These are phyloP conservation scores for Azorinus chamasolen DNA, from an alignment of 2,888 invertebrate genomes.

Conservation along the genomic window DNA sequence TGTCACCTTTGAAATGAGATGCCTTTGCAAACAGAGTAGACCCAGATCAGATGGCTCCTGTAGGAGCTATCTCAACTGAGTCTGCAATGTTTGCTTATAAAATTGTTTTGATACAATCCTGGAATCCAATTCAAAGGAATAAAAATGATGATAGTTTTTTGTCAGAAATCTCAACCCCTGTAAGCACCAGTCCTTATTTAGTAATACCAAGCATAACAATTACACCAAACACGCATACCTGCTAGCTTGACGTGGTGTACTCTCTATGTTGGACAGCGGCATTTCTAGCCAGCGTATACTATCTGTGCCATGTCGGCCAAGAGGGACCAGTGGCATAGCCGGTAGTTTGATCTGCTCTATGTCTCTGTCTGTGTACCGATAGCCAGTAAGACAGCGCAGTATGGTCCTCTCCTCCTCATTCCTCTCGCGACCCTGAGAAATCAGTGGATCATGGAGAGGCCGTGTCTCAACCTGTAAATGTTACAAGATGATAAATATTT, in stretches of 20 bases:
- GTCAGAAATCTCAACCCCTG: too few species aligned
- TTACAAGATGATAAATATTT: neutral
- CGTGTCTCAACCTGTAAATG: constrained; percentile 75
- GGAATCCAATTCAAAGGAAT: too few species aligned
- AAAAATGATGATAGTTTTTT: too few species aligned
- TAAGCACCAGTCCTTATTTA: neutral
- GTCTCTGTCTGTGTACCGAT: constrained; percentile 79
- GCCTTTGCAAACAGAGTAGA: too few species aligned
- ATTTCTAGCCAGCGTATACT: constrained; percentile 82
- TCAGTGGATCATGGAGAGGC: constrained; percentile 79
- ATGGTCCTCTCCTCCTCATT: constrained; percentile 81
- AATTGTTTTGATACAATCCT: too few species aligned
- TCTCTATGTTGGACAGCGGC: constrained; percentile 85
- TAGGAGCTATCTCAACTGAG: too few species aligned
- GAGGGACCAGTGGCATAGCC: constrained; percentile 82
- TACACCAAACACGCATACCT: constrained; percentile 74
- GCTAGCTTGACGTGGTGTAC: constrained; percentile 80
- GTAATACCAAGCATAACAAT: neutral
- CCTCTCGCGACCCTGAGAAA: constrained; percentile 78
- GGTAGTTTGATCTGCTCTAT: constrained; percentile 82
- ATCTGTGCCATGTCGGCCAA: constrained; percentile 83
- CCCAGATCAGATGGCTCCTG: too few species aligned
- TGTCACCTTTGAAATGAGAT: too few species aligned
- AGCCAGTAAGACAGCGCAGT: constrained; percentile 82
- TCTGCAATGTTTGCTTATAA: too few species aligned